Evolutionary conservation across 2,113 vertebrate species (phyloP), one percentile per base, ranked within the genome.

Genomic region (Microtus richardsoni): DNA sequence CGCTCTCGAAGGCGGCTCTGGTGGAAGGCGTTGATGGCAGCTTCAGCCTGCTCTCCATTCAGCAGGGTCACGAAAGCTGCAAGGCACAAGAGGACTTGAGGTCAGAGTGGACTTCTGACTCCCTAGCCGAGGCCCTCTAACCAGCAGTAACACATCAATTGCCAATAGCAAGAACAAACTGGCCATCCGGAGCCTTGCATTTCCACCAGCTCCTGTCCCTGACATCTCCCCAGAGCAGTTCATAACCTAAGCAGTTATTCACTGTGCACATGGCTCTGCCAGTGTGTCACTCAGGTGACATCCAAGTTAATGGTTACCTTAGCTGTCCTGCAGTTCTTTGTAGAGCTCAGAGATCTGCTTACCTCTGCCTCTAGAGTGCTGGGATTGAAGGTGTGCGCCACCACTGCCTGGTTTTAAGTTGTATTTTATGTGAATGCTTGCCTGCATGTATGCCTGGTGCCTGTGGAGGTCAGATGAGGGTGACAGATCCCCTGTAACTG

Each of bases 11-110:
- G 98, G 12, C 62, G 82, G n/a, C 98, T 98, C 92, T 98, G 98
- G 98, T 99, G 99, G 93, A 99, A 99, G 73, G 99, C 97, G 28
- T 97, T 88, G 94, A 99, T 99, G 93, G 99, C 99, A 0, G 98
- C 98, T 91, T 99, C 99, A 0, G 99, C 99, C 97, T 99, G 99
- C 44, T 99, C 99, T 4, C 99, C 99, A 0, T 99, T 99, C 58
- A 99, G 98, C 70, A 99, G 95, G 0, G 99, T 99, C 95, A 99
- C 99, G 11, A 99, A 99, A 52, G 94, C 70, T 78, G 62, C 0
- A 10, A 0, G 4, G 74, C 7, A 54, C 17, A 36, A 68, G n/a
- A 44, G 44, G 19, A 33, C 1, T 0, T 0, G 6, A 54, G 88
- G 44, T 97, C 78, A 95, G 54, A 26, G 44, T 12, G 44, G 49